These are phyloP conservation scores for Glossophaga mutica DNA, from an alignment of 2,797 vertebrate genomes.

Conservation along the genomic window DNA sequence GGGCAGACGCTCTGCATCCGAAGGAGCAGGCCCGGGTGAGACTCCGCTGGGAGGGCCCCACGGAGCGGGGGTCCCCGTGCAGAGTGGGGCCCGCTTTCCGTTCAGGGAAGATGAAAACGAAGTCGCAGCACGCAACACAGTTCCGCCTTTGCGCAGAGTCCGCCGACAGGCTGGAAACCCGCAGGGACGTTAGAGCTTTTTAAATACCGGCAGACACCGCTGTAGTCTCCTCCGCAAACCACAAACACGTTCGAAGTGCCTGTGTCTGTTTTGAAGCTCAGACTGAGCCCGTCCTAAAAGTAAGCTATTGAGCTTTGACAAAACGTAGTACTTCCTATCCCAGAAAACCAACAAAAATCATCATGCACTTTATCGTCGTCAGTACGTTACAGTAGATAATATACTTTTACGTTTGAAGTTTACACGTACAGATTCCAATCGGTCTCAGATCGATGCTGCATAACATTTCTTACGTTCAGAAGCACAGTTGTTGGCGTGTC, in stretches of 20 bases:
- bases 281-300: neutral
- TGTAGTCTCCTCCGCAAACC: neutral
- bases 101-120: neutral
- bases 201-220: neutral
- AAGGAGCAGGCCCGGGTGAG: neutral
- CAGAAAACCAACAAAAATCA: neutral
- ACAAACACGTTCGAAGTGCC: neutral
- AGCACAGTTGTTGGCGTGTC: neutral
- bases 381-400: neutral
- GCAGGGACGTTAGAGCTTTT: neutral
- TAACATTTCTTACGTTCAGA: neutral
- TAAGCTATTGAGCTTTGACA: neutral
- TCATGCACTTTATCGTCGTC: neutral
- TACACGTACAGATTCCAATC: neutral
- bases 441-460: neutral
- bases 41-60: accelerated
- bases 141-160: neutral
- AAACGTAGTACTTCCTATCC: neutral
- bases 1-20: neutral
- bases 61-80: neutral
- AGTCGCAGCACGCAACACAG: no score
- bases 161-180: neutral
- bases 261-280: neutral
- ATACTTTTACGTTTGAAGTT: neutral
- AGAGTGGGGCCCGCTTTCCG: neutral